Evolutionary conservation across 1,140 invertebrate genomes (phyloP).

Genomic region (Plutomurus gul): DNA sequence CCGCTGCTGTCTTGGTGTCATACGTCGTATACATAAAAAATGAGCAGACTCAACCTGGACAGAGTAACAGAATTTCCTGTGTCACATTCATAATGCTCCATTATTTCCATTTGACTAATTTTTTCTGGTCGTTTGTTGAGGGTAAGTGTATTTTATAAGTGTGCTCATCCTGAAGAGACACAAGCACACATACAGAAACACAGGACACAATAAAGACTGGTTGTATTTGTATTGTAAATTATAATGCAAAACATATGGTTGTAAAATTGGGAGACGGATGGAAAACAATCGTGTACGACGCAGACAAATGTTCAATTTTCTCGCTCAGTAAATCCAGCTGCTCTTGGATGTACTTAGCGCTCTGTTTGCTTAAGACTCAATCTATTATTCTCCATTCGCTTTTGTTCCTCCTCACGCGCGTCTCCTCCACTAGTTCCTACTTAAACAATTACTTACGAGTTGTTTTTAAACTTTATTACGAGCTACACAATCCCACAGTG

Average conservation of each 20-base stretch:
- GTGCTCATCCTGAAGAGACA: not conserved
- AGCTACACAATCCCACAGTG: too few relatives aligned
- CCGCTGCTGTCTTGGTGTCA: not conserved
- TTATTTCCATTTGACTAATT: conserved; percentile 91
- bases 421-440: too few relatives aligned
- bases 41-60: not conserved
- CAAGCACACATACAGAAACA: not conserved
- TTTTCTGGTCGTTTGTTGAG: conserved; percentile 98
- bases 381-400: too few relatives aligned
- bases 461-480: too few relatives aligned
- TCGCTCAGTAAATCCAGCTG: not conserved
- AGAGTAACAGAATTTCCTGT: conserved; percentile 39
- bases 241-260: too few relatives aligned
- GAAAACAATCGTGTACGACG: not conserved
- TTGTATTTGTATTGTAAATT: too few relatives aligned
- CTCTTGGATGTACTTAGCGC: too few relatives aligned
- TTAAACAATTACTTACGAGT: too few relatives aligned
- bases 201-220: not conserved
- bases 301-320: not conserved
- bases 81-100: conserved; percentile 63
- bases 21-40: not conserved
- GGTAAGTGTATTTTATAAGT: conserved; percentile 75
- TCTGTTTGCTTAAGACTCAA: not conserved
- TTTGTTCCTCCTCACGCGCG: too few relatives aligned
- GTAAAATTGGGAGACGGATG: too few relatives aligned